Base-by-base conservation (phyloP, 2,113 vertebrate species). In the Pogona vitticeps region DNA sequence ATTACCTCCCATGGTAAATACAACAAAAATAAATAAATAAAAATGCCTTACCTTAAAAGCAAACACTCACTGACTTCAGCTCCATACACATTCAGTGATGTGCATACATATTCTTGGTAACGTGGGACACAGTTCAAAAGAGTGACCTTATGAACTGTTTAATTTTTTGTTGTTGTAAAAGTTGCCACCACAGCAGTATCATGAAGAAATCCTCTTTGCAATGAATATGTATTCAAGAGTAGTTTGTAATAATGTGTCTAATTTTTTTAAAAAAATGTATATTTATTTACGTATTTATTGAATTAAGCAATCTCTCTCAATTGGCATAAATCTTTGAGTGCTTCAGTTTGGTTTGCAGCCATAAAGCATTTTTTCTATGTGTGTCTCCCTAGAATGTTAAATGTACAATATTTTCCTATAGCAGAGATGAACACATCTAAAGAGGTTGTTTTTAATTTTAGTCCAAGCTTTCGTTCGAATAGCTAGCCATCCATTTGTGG, bases 1-100 rank as follows among this genome's bases (percentile, higher is more conserved):
- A 93, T 97, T 96, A 96, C 95, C 91, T 93, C 82, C 93, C 90
- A 88, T 88, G 88, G 92, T 94, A 95, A 97, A 97, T 95, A 96
- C 93, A 94, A 95, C 92, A 94, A 93, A 91, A 92, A 91, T 89
- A 91, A 93, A 93, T 75, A 89, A 95, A 89, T 88, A 68, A 85
- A 58, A 70, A 82, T 84, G 94, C 93, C 93, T 94, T 93, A 90
- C 92, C 93, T 94, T 91, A 84, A 96, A 96, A 94, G 88, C 94
- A 96, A 96, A 96, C 92, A 95, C 61, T 83, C 67, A 61, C 86
- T 89, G 92, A 76, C 90, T 93, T 1, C 67, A 87, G 79, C 36
- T 91, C 56, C 73, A 86, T 86, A 8, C 75, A 85, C 80, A 89
- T 79, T 88, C 82, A 86, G 52, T 56, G 77, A 79, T 31, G 26